These are phyloP conservation scores for Camptogramma bilineatum DNA, from an alignment of 2,888 invertebrate genomes.

Conservation along the genomic window DNA sequence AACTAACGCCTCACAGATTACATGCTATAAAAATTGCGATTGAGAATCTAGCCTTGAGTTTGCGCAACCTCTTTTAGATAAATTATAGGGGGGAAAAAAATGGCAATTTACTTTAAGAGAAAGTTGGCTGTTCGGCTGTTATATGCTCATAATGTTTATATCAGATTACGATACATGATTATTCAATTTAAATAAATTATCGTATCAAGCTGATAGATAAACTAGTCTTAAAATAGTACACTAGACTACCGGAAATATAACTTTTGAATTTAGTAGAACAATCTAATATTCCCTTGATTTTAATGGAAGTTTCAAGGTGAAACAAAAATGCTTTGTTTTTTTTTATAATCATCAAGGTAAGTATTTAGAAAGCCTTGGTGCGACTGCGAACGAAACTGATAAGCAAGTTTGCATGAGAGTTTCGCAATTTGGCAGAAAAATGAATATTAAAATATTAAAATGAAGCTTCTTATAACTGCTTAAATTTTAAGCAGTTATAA, in stretches of 20 bases:
- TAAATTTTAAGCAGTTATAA: neutral
- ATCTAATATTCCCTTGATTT: neutral
- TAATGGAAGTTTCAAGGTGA: neutral
- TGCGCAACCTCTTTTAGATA: constrained; percentile 22
- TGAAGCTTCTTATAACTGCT: too few species aligned
- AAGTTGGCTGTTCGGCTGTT: constrained; percentile 12
- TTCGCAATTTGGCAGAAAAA: neutral
- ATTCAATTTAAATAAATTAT: neutral
- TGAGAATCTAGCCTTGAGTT: constrained; percentile 28
- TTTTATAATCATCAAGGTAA: neutral
- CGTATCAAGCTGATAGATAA: neutral
- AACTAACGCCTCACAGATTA: neutral
- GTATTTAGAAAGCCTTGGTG: neutral
- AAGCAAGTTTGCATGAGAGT: neutral
- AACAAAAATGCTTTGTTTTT: neutral
- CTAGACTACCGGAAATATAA: neutral
- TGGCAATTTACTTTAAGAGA: constrained; percentile 21
- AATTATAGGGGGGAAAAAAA: constrained; percentile 21
- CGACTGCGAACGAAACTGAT: neutral
- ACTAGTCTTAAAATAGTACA: neutral
- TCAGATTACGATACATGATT: neutral
- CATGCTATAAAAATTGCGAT: constrained; percentile 20
- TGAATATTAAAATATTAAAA: too few species aligned
- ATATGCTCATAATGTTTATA: constrained; percentile 9
- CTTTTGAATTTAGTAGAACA: neutral